Evolutionary conservation across 2,797 vertebrate genomes (phyloP).

Genomic region (Lithobates sylvaticus): DNA sequence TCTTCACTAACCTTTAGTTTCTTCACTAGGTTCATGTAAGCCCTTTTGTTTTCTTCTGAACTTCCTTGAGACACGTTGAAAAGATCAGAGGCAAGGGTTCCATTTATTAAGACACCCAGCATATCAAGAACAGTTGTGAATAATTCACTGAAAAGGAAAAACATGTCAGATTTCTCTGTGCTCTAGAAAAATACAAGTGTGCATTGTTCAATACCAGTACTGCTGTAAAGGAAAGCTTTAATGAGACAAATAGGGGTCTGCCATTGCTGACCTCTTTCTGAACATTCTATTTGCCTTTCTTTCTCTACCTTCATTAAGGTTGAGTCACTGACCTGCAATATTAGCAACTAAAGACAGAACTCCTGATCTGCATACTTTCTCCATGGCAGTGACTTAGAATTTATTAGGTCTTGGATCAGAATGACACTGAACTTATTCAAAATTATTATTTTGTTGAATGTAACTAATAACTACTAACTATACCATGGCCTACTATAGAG

Average conservation of each 20-base stretch:
- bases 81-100: constrained; percentile 71
- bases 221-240: not conserved
- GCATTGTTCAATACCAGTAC: not conserved
- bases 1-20: constrained; percentile 72
- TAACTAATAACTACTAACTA: no score
- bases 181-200: not conserved
- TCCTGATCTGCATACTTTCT: no score
- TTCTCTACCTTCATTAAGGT: no score
- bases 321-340: no score
- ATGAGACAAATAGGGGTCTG: not conserved
- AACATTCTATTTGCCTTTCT: no score
- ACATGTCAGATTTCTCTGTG: constrained; percentile 14
- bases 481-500: no score
- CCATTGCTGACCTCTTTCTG: no score
- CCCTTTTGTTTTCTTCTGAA: constrained; percentile 75
- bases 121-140: constrained; percentile 74
- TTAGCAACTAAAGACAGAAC: no score
- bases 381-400: no score
- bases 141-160: constrained; percentile 69
- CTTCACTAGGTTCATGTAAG: constrained; percentile 75
- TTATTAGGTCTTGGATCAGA: no score
- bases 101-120: constrained; percentile 76
- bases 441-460: no score
- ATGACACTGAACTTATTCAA: no score
- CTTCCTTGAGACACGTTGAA: constrained; percentile 71